Percentiles rank a stretch among this genome's conserved stretches.
phyloP scores from a whole-genome alignment of 2,888 invertebrate genomes.

The Heliconius hortense region DNA sequence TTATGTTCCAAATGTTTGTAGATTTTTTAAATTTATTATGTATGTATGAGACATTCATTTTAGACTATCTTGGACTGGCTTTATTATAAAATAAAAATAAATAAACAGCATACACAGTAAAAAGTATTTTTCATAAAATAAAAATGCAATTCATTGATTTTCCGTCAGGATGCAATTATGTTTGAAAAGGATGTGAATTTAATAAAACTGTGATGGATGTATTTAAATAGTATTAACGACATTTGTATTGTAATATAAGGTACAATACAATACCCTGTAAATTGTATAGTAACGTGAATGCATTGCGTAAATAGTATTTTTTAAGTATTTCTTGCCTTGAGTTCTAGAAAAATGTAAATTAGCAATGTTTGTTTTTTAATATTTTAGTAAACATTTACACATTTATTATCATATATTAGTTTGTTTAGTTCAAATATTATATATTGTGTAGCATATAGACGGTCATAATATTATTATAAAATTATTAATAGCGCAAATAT shows the following conservation, averaged over 20 bases:
- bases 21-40: background rate
- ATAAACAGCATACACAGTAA: background rate
- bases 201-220: constrained; percentile 33
- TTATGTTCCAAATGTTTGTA: background rate
- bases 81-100: background rate
- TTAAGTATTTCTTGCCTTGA: constrained; percentile 21
- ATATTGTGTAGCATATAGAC: constrained; percentile 4
- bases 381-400: constrained; percentile 21
- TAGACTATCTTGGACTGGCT: background rate
- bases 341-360: background rate
- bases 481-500: constrained; percentile 21
- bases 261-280: background rate
- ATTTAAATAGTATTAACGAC: constrained; percentile 21
- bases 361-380: background rate
- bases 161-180: constrained; percentile 15
- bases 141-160: background rate
- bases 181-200: constrained; percentile 26
- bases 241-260: constrained; percentile 5
- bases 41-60: too few species aligned
- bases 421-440: background rate
- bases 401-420: background rate
- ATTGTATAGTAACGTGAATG: background rate
- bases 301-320: background rate
- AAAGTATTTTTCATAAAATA: background rate
- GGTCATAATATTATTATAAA: background rate